Conservation (phyloP, 2,888 invertebrate genomes). For the Epicampocera succincta region DNA sequence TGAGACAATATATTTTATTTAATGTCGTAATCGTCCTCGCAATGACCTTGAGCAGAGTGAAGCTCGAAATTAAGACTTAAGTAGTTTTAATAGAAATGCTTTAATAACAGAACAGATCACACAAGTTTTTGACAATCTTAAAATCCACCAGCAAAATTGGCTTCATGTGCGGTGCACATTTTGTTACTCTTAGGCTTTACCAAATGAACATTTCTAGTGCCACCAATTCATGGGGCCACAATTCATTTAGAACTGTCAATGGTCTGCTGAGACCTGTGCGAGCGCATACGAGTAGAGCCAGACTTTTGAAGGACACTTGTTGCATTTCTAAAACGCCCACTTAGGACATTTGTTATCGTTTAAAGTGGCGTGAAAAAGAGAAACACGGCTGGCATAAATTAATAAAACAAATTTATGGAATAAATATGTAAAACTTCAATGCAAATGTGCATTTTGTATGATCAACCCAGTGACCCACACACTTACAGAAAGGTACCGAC, state of each 20-base stretch:
- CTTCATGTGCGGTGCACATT: conserved; percentile 22
- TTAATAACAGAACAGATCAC: no score
- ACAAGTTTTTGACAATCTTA: not conserved
- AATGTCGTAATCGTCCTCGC: no score
- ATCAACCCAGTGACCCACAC: conserved; percentile 68
- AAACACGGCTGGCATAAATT: not conserved
- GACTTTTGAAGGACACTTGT: conserved; percentile 68
- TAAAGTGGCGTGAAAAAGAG: conserved; percentile 52
- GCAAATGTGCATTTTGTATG: conserved; percentile 67
- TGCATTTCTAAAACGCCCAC: conserved; percentile 63
- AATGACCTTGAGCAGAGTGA: no score
- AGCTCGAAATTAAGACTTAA: no score
- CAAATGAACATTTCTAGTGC: conserved; percentile 1
- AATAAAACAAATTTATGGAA: conserved; percentile 37
- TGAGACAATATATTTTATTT: no score
- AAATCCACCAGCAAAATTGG: not conserved
- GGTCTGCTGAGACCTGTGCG: conserved; percentile 1
- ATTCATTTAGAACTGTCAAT: conserved; percentile 8
- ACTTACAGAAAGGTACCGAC: conserved; percentile 50
- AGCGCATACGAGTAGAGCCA: no score
- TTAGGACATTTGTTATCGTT: conserved; percentile 58
- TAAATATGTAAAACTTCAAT: conserved; percentile 53
- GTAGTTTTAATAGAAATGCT: no score
- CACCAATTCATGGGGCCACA: not conserved
- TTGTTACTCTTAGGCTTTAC: conserved; percentile 15